These are phyloP conservation scores for Fopius arisanus DNA, from an alignment of 1,140 invertebrate species.

Conservation along the genomic window DNA sequence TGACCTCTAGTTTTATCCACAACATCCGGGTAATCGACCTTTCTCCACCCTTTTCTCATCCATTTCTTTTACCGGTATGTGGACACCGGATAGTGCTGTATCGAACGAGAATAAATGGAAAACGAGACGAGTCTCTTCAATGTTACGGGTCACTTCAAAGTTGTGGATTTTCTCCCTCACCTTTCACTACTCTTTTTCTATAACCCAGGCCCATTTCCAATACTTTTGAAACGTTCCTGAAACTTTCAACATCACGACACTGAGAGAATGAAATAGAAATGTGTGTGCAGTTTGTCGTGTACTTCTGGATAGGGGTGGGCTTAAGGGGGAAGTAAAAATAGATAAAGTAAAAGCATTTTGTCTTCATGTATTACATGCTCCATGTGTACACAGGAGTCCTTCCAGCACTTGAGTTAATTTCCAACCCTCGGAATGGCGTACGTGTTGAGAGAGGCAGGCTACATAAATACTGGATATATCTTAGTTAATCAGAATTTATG, in stretches of 20 bases:
- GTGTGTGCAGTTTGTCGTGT: not conserved
- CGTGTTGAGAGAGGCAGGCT: not conserved
- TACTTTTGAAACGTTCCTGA: conserved; percentile 14
- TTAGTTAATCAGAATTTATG: not conserved
- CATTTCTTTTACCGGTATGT: too few relatives aligned
- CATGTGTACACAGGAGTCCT: not conserved
- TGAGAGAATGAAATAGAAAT: conserved; percentile 1
- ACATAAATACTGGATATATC: not conserved
- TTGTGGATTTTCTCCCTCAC: conserved; percentile 1
- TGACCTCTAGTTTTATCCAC: too few relatives aligned
- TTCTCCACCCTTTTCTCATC: not conserved
- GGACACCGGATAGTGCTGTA: not conserved
- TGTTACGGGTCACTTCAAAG: conserved; percentile 23
- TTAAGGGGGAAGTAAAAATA: not conserved
- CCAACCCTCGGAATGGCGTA: not conserved
- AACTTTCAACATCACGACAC: not conserved
- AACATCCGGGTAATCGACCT: too few relatives aligned
- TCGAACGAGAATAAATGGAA: conserved; percentile 22
- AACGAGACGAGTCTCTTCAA: conserved; percentile 5
- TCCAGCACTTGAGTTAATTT: not conserved
- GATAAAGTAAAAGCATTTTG: not conserved
- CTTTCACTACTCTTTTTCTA: conserved; percentile 1
- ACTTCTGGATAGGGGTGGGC: not conserved
- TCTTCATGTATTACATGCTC: not conserved
- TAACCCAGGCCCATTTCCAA: conserved; percentile 10